These are phyloP conservation scores for Eurystomus gularis DNA, from an alignment of 2,113 vertebrate species.

Conservation along the genomic window DNA sequence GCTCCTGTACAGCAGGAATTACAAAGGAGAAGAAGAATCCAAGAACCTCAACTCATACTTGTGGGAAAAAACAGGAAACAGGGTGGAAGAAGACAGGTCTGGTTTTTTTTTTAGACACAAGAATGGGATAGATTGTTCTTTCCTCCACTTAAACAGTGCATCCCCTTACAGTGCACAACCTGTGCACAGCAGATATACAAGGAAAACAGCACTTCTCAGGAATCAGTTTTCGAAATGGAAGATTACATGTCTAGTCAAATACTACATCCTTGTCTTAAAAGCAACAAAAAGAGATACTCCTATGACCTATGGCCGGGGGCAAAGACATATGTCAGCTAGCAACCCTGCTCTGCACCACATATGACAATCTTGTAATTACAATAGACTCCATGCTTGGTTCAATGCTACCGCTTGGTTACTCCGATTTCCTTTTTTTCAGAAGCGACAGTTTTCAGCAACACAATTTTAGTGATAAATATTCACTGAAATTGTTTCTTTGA, in stretches of 20 bases:
- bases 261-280: not conserved
- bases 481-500: not conserved
- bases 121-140: not conserved
- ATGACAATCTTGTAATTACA: not conserved
- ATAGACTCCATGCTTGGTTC: not conserved
- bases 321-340: not conserved
- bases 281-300: not conserved
- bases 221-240: not conserved
- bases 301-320: not conserved
- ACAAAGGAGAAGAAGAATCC: not conserved
- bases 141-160: not conserved
- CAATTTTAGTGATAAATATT: not conserved
- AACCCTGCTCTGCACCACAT: not conserved
- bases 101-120: not conserved
- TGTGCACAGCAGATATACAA: fast-evolving
- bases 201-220: not conserved
- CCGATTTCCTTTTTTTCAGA: not conserved
- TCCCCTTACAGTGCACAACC: not conserved
- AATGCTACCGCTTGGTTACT: not conserved
- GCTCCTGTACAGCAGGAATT: not conserved
- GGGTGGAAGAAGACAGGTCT: not conserved
- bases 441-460: not conserved
- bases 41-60: not conserved
- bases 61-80: not conserved
- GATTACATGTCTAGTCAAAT: not conserved